phyloP scores from a whole-genome alignment of 92 coral and sea anemone genomes.

The Bergia sp. region DNA sequence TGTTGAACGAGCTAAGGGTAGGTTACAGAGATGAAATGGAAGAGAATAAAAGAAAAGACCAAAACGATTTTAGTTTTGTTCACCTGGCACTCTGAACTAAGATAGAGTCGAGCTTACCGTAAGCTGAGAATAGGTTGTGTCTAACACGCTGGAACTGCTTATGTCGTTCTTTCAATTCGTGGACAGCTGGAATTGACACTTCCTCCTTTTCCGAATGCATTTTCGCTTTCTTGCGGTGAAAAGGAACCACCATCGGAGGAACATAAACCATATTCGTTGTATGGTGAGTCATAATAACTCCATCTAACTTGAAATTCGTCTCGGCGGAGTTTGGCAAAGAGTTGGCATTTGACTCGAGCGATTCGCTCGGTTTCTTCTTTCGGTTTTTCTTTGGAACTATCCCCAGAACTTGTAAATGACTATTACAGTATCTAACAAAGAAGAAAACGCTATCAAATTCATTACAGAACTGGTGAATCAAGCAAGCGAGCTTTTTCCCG shows the following conservation, averaged over 20 bases:
- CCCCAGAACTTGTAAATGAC: slow-evolving; percentile 98
- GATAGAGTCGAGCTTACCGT: slow-evolving; percentile 73
- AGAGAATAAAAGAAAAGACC: not conserved
- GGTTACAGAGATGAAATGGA: not conserved
- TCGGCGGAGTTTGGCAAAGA: slow-evolving; percentile 57
- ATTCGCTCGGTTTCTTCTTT: slow-evolving; percentile 90
- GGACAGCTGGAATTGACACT: slow-evolving; percentile 64
- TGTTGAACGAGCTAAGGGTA: not conserved
- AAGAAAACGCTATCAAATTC: slow-evolving; percentile 14
- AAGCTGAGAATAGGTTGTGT: slow-evolving; percentile 78
- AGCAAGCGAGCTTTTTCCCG: slow-evolving; percentile 30
- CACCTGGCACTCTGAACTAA: slow-evolving; percentile 6
- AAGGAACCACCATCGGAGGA: slow-evolving; percentile 68
- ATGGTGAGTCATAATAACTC: slow-evolving; percentile 60
- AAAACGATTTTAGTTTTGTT: not conserved
- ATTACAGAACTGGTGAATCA: slow-evolving; percentile 19
- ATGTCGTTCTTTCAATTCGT: slow-evolving; percentile 72
- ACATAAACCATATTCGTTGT: slow-evolving; percentile 79
- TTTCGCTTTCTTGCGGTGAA: slow-evolving; percentile 75
- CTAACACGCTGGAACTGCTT: slow-evolving; percentile 67
- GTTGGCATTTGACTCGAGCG: slow-evolving; percentile 65
- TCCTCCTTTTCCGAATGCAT: slow-evolving; percentile 53
- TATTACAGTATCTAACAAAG: slow-evolving; percentile 92
- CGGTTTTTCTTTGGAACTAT: slow-evolving; percentile 95
- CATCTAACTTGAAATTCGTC: slow-evolving; percentile 76